Evolutionary conservation across 2,797 vertebrate genomes (phyloP), one percentile per base, ranked within the genome.

Genomic region (Enteromius unitaeniatus): DNA sequence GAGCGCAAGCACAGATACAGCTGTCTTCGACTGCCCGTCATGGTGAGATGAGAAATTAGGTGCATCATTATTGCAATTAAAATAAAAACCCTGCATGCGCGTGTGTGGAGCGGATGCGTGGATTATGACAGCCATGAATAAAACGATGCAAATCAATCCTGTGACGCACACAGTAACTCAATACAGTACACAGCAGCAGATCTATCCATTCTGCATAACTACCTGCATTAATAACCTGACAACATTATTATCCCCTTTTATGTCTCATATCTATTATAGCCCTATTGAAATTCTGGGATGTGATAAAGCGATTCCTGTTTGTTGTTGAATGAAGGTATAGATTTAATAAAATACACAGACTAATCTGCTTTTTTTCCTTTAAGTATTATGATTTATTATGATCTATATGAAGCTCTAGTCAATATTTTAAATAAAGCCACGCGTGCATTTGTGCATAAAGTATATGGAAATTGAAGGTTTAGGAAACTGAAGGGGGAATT

Each of bases 21-120:
- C 92, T 86, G 87, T 91, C 79, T 95, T 96, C 90, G 94, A 96
- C 67, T 95, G 95, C 84, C 95, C 94, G 84, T 94, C 91, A 87
- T 96, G 95, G 95, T 96, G 91, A 96, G 94, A 83, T 42, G 68
- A 81, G 40, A 58, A 60, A 73, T 62, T 62, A n/a, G n/a, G 21
- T 23, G 53, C 21, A 31, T 13, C 7, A 15, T 82, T 65, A 60
- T 51, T 65, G 42, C 11, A 37, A 1, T n/a, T 26, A 4, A 73
- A 65, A 49, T 28, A 5, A 37, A 64, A 34, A 15, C n/a, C 62
- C 17, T 53, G 60, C 60, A 51, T 75, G 80, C 34, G 14, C 37
- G 70, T 34, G 62, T 34, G 17, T 65, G 72, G 15, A 53, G 55
- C 13, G 26, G 11, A n/a, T 34, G 26, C 19, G 6, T 75, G 11